These are phyloP conservation scores for Biston stratarius DNA, from an alignment of 2,888 invertebrate genomes.

Conservation along the genomic window DNA sequence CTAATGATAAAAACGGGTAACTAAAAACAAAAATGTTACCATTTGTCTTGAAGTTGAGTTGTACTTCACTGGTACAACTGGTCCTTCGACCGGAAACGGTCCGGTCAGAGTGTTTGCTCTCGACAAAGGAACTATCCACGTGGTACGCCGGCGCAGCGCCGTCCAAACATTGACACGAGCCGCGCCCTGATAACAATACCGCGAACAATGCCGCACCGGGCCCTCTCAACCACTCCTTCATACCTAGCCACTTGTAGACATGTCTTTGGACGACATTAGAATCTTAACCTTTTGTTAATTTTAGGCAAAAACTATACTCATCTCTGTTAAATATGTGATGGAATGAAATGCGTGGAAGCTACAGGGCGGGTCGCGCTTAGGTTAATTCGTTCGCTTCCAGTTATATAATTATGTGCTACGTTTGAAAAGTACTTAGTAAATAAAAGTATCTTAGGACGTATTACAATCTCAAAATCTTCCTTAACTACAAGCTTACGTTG, in stretches of 20 bases:
- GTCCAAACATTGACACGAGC: constrained; percentile 74
- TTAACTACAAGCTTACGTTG: not conserved
- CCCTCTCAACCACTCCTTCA: constrained; percentile 55
- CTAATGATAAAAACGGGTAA: constrained; percentile 2
- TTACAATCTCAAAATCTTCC: not conserved
- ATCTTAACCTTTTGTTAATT: not conserved
- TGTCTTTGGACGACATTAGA: not conserved
- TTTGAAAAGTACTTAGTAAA: too few relatives aligned
- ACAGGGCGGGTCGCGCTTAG: too few relatives aligned
- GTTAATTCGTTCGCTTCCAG: too few relatives aligned
- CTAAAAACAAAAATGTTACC: constrained; percentile 5
- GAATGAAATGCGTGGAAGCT: too few relatives aligned
- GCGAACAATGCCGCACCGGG: constrained; percentile 64
- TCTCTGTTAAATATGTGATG: too few relatives aligned
- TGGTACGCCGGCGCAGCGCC: constrained; percentile 48
- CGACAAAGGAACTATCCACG: constrained; percentile 65
- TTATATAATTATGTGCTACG: too few relatives aligned
- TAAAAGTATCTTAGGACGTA: too few relatives aligned
- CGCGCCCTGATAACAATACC: constrained; percentile 79
- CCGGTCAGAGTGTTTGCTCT: constrained; percentile 60
- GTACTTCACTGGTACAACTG: constrained; percentile 22
- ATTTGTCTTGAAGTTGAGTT: constrained; percentile 10
- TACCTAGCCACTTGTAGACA: constrained; percentile 18
- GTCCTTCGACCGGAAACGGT: constrained; percentile 42
- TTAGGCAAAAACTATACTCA: too few relatives aligned